Conservation (phyloP, 2,113 vertebrate genomes). For the Carassius auratus region DNA sequence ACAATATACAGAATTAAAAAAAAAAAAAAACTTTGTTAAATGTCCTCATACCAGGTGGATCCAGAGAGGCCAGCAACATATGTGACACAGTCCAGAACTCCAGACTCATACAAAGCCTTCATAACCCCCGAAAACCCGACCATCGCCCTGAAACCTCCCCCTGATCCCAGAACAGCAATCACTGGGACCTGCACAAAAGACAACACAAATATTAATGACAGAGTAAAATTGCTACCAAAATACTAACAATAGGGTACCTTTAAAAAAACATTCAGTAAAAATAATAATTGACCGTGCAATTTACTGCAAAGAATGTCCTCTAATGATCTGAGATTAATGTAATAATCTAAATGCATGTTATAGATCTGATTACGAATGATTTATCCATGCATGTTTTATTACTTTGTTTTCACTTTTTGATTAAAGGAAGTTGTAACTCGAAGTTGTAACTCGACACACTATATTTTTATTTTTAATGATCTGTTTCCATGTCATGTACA, state of each 20-base stretch:
- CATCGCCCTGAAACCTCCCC: constrained; percentile 96
- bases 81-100: constrained; percentile 90
- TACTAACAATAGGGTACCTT: background rate
- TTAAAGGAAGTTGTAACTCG: no score
- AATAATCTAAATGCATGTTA: no score
- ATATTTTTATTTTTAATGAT: no score
- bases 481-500: no score
- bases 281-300: no score
- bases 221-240: background rate
- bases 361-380: no score
- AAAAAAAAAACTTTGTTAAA: background rate
- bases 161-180: constrained; percentile 91
- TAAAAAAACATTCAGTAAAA: no score
- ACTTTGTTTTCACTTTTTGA: no score
- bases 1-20: background rate
- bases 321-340: no score
- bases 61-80: constrained; percentile 95
- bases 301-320: no score
- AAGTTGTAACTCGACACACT: no score
- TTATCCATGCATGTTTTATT: no score
- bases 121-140: constrained; percentile 94
- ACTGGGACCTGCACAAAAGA: constrained; percentile 84
- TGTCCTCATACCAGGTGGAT: constrained; percentile 87
- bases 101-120: constrained; percentile 93
- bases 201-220: background rate